These are phyloP conservation scores for Procambarus clarkii DNA, from an alignment of 1,140 invertebrate species.

Conservation along the genomic window DNA sequence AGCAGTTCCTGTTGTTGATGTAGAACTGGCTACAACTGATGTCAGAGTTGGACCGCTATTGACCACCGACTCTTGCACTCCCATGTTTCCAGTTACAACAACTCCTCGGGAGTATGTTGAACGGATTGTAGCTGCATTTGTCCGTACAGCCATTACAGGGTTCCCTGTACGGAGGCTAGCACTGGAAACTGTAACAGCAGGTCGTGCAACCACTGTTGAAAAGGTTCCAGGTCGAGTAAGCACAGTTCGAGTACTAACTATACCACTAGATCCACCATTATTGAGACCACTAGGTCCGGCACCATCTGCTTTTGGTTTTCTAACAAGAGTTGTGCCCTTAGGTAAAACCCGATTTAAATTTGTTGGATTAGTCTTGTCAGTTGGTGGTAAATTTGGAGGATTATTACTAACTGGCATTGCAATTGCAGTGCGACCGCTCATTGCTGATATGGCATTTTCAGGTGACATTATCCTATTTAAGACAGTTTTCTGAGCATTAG, in stretches of 20 bases:
- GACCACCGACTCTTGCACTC: conserved; percentile 15
- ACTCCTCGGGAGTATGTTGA: conserved; percentile 51
- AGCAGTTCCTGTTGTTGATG: conserved; percentile 20
- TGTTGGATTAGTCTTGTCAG: conserved; percentile 66
- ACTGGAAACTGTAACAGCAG: conserved; percentile 7
- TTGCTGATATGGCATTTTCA: conserved; percentile 69
- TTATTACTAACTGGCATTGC: conserved; percentile 72
- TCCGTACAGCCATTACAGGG: conserved; percentile 49
- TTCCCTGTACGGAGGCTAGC: conserved; percentile 32
- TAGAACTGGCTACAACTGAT: conserved; percentile 8
- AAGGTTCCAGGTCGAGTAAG: conserved; percentile 45
- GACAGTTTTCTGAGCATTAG: conserved; percentile 72
- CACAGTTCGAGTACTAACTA: conserved; percentile 31
- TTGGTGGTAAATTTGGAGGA: conserved; percentile 68
- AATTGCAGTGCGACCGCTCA: conserved; percentile 58
- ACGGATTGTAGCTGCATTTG: conserved; percentile 34
- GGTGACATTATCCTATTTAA: conserved; percentile 72
- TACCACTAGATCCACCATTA: conserved; percentile 58
- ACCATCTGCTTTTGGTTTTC: conserved; percentile 68
- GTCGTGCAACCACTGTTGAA: conserved; percentile 47
- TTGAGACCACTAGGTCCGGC: conserved; percentile 72
- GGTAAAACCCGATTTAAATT: conserved; percentile 67
- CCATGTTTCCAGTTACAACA: conserved; percentile 38
- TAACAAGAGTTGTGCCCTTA: conserved; percentile 71
- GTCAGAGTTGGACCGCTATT: conserved; percentile 28